Evolutionary conservation across 2,888 invertebrate genomes (phyloP).

Genomic region (Apodemia duryi): DNA sequence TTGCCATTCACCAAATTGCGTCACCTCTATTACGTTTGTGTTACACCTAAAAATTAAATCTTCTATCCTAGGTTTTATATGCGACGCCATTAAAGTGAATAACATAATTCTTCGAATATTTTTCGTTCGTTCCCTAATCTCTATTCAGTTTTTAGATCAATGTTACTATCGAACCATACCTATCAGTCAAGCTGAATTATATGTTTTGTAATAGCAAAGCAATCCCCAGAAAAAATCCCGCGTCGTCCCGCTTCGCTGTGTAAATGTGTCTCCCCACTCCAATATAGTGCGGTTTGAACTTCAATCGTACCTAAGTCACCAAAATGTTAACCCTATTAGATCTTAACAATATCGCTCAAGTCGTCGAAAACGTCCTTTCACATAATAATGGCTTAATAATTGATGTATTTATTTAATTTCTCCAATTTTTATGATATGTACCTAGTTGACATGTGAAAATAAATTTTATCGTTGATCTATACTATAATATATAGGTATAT

Average conservation of each 20-base stretch:
- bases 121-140: background rate
- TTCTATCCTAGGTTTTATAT: no score
- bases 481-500: slow-evolving; percentile 15
- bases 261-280: background rate
- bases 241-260: no score
- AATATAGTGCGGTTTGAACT: background rate
- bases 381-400: slow-evolving; percentile 29
- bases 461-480: slow-evolving; percentile 18
- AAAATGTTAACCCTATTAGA: background rate
- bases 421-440: slow-evolving; percentile 13
- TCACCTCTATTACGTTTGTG: no score
- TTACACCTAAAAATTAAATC: no score
- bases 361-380: slow-evolving; percentile 28
- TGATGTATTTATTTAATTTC: slow-evolving; percentile 25
- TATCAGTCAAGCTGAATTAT: background rate
- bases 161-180: no score
- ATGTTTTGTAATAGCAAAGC: background rate
- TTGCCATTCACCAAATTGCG: no score
- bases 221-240: background rate
- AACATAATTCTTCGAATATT: background rate
- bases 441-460: slow-evolving; percentile 17
- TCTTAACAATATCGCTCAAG: slow-evolving; percentile 23
- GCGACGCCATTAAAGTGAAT: background rate
- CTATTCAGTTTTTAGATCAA: background rate
- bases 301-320: background rate